phyloP scores from a whole-genome alignment of 1,140 invertebrate genomes.

The Gryon sp. region DNA sequence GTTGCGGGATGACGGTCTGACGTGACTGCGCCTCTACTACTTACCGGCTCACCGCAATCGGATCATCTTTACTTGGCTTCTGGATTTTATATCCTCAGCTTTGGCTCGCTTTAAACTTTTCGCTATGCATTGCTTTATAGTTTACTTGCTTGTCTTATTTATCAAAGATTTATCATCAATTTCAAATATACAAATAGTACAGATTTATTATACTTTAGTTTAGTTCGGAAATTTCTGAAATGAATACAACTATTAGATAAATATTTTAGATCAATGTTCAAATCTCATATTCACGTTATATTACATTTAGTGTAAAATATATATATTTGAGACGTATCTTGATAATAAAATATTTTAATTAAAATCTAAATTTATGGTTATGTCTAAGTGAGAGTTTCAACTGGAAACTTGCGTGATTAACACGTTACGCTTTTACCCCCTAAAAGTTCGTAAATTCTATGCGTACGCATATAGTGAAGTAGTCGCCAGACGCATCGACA shows the following conservation, averaged over 20 bases:
- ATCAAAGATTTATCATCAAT: no score
- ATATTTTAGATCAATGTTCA: no score
- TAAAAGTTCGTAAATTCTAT: conserved; percentile 4
- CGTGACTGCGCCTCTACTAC: conserved; percentile 43
- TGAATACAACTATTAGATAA: no score
- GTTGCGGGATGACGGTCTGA: conserved; percentile 48
- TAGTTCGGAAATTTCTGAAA: no score
- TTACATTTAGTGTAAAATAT: no score
- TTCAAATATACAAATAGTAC: no score
- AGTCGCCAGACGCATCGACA: conserved; percentile 23
- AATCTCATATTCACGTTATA: no score
- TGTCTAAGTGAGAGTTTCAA: conserved; percentile 1
- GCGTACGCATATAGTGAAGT: conserved; percentile 25
- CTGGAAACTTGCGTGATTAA: conserved; percentile 28
- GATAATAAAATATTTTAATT: conserved; percentile 31
- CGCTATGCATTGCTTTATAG: neutral
- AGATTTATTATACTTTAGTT: no score
- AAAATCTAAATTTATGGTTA: conserved; percentile 8
- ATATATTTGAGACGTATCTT: no score
- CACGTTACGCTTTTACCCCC: conserved; percentile 2
- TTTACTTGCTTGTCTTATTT: neutral
- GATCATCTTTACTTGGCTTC: conserved; percentile 39
- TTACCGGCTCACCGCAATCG: conserved; percentile 42
- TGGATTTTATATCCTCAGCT: conserved; percentile 18
- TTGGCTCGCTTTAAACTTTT: neutral